Conservation (phyloP, 2,888 invertebrate genomes). For the Tolmerus cingulatus region DNA sequence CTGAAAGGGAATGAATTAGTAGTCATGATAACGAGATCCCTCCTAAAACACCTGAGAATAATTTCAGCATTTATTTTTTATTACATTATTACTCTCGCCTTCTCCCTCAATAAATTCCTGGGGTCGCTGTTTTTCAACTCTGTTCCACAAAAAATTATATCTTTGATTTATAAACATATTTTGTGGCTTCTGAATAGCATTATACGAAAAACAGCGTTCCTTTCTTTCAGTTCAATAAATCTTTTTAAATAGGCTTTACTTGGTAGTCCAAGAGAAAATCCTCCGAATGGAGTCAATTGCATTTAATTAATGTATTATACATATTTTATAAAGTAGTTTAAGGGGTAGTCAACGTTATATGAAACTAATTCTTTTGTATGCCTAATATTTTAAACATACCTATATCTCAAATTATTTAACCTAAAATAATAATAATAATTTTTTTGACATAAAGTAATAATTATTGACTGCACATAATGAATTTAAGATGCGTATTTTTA, state of each 20-base stretch:
- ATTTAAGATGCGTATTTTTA: too few species aligned
- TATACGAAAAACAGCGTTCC: neutral
- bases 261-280: too few species aligned
- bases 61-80: neutral
- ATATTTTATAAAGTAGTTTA: too few species aligned
- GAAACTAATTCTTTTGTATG: too few species aligned
- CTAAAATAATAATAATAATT: too few species aligned
- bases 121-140: neutral
- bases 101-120: neutral
- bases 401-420: too few species aligned
- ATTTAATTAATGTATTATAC: too few species aligned
- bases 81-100: neutral
- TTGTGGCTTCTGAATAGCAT: neutral
- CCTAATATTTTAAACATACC: too few species aligned
- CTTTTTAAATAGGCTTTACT: neutral
- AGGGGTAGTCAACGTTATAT: too few species aligned
- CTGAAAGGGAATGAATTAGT: constrained; percentile 17
- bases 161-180: neutral
- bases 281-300: too few species aligned
- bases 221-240: neutral
- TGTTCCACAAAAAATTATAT: neutral
- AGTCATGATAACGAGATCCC: neutral
- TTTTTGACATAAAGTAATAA: too few species aligned
- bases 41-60: neutral
- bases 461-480: too few species aligned